Evolutionary conservation across 2,888 invertebrate genomes (phyloP), one percentile per base, ranked within the genome.

Genomic region (Chaetogeoica ovagalla): DNA sequence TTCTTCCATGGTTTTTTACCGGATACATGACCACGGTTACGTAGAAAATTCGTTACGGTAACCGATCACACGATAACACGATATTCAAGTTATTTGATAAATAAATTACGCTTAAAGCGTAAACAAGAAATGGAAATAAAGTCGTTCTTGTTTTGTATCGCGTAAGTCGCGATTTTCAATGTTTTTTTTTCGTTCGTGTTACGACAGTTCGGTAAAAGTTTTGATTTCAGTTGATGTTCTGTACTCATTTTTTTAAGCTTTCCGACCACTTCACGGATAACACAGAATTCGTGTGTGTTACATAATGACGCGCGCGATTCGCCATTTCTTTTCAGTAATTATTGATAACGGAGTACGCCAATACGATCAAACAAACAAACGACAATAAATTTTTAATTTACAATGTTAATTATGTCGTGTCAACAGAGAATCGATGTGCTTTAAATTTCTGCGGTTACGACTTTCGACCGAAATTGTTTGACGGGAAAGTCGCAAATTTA

Each of bases 311-410:
- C 39, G 62, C 39, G 39, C 55, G 30, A 30, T 74, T 77, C 77
- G 60, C 77, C 69, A 70, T 77, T 69, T 30, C 8, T n/a, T 17
- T 4, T 30, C 43, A 5, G 30, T 59, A 21, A 59, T 68, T 48
- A 69, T 9, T 76, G 76, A 77, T 77, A 77, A 77, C 77, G 21
- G 62, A 62, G 30, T 52, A 68, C 62, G 30, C 23, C 43, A 48
- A 52, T 23, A 68, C 19, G 66, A 52, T 19, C 62, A 70, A 77
- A 60, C 69, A 77, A 69, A 77, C 69, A 77, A 69, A 48, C 52
- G n/a, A 37, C 76, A 60, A 43, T 9, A 68, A 30, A 48, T 13
- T 5, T 43, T 43, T 43, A 11, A 43, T 43, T 30, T 30, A 43
- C 2, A 11, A 48, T 48, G 13, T 48, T 11, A 5, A 43, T 43